Evolutionary conservation across 2,113 vertebrate species (phyloP).

Genomic region (Siphamia tubifer): DNA sequence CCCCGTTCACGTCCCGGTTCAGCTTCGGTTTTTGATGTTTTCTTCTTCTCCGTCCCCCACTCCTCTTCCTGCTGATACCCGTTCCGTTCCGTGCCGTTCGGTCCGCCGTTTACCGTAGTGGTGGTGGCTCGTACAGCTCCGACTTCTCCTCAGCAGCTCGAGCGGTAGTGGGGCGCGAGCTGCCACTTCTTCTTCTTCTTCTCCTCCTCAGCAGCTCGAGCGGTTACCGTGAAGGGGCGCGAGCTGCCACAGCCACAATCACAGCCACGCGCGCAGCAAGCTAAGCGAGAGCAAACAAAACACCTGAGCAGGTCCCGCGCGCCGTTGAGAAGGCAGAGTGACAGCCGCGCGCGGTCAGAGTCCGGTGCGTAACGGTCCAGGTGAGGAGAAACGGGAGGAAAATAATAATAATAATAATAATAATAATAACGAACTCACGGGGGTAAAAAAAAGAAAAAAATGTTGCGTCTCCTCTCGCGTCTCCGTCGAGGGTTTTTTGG

Average conservation of each 20-base stretch:
- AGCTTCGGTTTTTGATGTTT: too few species aligned
- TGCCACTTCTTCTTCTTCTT: too few species aligned
- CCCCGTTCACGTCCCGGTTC: background rate
- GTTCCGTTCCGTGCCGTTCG: too few species aligned
- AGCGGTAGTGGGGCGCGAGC: slow-evolving; percentile 57
- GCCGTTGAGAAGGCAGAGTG: too few species aligned
- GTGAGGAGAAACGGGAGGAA: background rate
- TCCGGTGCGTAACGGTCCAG: slow-evolving; percentile 22
- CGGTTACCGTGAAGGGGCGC: slow-evolving; percentile 50
- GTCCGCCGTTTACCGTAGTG: too few species aligned
- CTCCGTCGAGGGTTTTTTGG: slow-evolving; percentile 28
- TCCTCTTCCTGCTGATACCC: background rate
- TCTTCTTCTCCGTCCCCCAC: slow-evolving; percentile 1
- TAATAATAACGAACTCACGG: background rate
- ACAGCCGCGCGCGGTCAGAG: slow-evolving; percentile 24
- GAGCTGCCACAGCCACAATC: too few species aligned
- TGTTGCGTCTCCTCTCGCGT: slow-evolving; percentile 25
- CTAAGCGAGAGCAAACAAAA: too few species aligned
- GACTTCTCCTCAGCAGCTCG: slow-evolving; percentile 15
- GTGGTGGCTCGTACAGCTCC: slow-evolving; percentile 15
- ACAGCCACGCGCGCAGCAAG: slow-evolving; percentile 50
- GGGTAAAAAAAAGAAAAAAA: too few species aligned
- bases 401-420: too few species aligned
- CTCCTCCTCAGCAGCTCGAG: slow-evolving; percentile 12
- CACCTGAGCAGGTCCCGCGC: slow-evolving; percentile 49